Conservation (phyloP, 2,113 vertebrate species). For the Nansenia antarctica region DNA sequence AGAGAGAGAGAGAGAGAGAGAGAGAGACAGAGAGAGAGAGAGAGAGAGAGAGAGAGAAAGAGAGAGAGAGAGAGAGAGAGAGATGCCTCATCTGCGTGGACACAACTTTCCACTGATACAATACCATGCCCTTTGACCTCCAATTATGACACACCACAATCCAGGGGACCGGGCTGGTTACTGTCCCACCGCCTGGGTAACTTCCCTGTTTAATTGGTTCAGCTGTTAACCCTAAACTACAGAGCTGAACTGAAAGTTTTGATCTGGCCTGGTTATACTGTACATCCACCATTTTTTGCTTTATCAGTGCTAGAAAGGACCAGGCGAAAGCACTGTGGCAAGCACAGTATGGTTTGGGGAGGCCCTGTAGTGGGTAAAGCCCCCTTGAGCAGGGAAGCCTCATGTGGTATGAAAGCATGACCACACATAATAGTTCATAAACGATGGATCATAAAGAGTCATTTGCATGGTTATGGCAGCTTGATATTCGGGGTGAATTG, state of each 20-base stretch:
- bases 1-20: not conserved
- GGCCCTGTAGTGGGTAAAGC: too few relatives aligned
- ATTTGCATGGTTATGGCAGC: not conserved
- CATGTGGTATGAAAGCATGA: not conserved
- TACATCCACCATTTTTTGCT: too few relatives aligned
- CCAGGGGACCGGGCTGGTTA: not conserved
- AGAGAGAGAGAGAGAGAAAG: not conserved
- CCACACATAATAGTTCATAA: not conserved
- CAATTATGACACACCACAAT: not conserved
- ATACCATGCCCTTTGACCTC: conserved; percentile 2
- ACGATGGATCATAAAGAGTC: not conserved
- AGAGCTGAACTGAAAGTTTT: too few relatives aligned
- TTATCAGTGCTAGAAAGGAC: too few relatives aligned
- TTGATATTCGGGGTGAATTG: not conserved
- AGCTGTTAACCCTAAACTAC: too few relatives aligned
- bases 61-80: not conserved
- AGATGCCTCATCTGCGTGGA: not conserved
- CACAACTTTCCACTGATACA: not conserved
- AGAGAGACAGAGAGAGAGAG: not conserved
- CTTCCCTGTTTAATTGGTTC: not conserved
- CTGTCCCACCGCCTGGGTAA: not conserved
- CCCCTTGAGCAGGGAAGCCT: not conserved
- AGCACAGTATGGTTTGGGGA: too few relatives aligned
- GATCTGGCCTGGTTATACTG: too few relatives aligned
- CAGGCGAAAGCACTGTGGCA: too few relatives aligned